Evolutionary conservation across 1,140 invertebrate species (phyloP).

Genomic region (Octopus sinensis): DNA sequence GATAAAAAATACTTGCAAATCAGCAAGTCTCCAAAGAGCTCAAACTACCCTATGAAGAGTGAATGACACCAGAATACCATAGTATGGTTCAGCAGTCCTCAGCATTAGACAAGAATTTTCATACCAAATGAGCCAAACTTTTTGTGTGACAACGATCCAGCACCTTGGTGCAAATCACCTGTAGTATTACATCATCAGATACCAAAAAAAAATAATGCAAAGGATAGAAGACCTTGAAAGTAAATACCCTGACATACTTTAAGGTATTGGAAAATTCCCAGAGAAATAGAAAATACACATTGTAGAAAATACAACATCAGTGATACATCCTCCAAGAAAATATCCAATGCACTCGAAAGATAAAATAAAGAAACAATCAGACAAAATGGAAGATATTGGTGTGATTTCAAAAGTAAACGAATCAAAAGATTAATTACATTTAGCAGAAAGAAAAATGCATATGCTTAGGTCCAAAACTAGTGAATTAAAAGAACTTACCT

Average conservation of each 20-base stretch:
- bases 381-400: slow-evolving; percentile 27
- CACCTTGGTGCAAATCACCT: neutral
- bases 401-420: slow-evolving; percentile 37
- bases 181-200: neutral
- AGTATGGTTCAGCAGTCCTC: neutral
- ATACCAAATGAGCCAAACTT: neutral
- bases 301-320: slow-evolving; percentile 26
- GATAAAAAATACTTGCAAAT: too few species aligned
- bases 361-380: slow-evolving; percentile 25
- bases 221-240: too few species aligned
- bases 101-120: neutral
- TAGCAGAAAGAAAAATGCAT: slow-evolving; percentile 54
- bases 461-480: slow-evolving; percentile 21
- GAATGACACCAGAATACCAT: neutral
- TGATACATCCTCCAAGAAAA: slow-evolving; percentile 34
- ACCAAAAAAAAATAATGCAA: neutral
- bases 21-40: too few species aligned
- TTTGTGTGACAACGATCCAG: neutral
- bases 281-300: slow-evolving; percentile 37
- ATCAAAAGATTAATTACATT: slow-evolving; percentile 57
- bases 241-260: slow-evolving; percentile 31
- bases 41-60: too few species aligned
- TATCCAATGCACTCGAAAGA: slow-evolving; percentile 36
- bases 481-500: slow-evolving; percentile 26
- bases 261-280: slow-evolving; percentile 24